A percentile compares a stretch with the other conserved stretches of the same genome.
Conservation (phyloP, 2,888 invertebrate genomes). For the Hecatera dysodea region DNA sequence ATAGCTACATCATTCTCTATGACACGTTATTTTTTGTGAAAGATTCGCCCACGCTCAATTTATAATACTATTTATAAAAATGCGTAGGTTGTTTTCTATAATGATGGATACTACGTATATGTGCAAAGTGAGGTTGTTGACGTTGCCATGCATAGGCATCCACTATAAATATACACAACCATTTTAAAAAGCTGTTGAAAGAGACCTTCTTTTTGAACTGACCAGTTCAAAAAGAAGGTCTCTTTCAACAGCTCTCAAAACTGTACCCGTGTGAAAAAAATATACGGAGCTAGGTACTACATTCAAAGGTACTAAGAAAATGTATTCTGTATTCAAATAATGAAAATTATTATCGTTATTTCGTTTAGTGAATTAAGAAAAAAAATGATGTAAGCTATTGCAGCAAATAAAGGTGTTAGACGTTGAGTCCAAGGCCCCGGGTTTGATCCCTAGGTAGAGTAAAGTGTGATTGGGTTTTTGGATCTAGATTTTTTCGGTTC, state of each 20-base stretch:
- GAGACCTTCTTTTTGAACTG: not conserved
- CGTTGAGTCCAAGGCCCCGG: too few species aligned
- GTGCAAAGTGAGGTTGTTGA: conserved; percentile 16
- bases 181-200: conserved; percentile 20
- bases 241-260: too few species aligned
- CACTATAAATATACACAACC: conserved; percentile 3
- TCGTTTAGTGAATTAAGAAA: not conserved
- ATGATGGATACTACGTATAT: not conserved
- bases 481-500: too few species aligned
- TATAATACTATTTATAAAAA: not conserved
- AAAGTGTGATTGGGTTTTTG: too few species aligned
- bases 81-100: conserved; percentile 14
- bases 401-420: too few species aligned
- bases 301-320: conserved; percentile 1
- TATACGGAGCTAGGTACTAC: not conserved
- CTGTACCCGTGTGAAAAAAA: conserved; percentile 1
- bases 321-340: conserved; percentile 2
- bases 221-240: too few species aligned
- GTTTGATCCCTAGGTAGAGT: too few species aligned
- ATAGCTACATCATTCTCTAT: conserved; percentile 10
- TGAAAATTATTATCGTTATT: not conserved
- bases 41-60: not conserved
- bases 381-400: not conserved
- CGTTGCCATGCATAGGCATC: not conserved
- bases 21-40: conserved; percentile 11